Base-by-base conservation (phyloP, 2,113 vertebrate species). In the Scopus umbretta region DNA sequence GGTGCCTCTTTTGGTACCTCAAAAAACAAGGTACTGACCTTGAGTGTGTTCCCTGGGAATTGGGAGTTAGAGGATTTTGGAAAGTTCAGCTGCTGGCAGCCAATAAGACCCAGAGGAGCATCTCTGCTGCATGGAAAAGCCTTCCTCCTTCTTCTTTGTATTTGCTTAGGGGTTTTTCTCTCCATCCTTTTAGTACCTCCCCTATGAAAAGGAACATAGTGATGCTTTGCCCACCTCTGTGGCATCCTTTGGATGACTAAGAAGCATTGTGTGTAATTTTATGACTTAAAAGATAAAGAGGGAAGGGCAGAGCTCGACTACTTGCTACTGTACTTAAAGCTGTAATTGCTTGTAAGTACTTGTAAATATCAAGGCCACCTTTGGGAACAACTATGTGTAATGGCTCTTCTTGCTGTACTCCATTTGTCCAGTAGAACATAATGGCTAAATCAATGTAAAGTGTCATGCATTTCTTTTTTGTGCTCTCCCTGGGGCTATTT, bases 361-460 rank as follows among this genome's bases (percentile, higher is more conserved):
- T 92, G 71, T 47, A 96, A 93, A 95, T 88, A 94, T 76, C 92
- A 88, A 96, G 85, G 90, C 78, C 91, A 92, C 58, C 80, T 95
- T 93, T 58, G 65, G 85, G n/a, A 87, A 72, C 61, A 81, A 36
- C 53, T 14, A 29, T 78, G 49, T 85, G 50, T 92, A 97, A 95
- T 92, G 71, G 63, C 25, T 93, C 68, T 92, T 87, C 85, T 82
- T 95, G 62, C 67, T 74, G 10, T 91, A 65, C 89, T 65, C 53
- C 58, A 2, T 88, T 92, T 87, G 43, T 76, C 88, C 81, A 68
- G 62, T 38, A 62, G 72, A 91, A 68, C 21, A 72, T 91, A 85
- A 94, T 75, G 49, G 92, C 66, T 96, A 87, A 93, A 96, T 97
- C 92, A 86, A 86, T 82, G 47, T 70, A 79, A 94, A 96, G 71